These are phyloP conservation scores for Chrosomus eos DNA, from an alignment of 2,797 vertebrate species.

Conservation along the genomic window DNA sequence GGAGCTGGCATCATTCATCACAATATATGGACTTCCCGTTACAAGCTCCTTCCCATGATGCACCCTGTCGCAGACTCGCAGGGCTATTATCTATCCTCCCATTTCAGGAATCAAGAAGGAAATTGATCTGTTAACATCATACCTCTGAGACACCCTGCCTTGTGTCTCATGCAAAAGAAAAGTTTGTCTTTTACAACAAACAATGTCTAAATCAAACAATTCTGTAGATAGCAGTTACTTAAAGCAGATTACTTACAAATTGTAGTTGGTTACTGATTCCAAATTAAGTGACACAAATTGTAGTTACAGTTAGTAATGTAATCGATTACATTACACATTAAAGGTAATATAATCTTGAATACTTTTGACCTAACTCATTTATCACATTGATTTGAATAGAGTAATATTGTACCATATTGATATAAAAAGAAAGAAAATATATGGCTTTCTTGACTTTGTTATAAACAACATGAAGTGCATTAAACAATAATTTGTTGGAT, in stretches of 20 bases:
- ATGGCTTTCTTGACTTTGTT: too few species aligned
- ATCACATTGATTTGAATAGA: too few species aligned
- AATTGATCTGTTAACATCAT: constrained; percentile 24
- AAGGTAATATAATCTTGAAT: too few species aligned
- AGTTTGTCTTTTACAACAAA: not conserved
- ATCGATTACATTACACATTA: too few species aligned
- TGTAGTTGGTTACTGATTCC: too few species aligned
- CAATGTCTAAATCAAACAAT: not conserved
- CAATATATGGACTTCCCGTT: constrained; percentile 44
- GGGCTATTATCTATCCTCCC: constrained; percentile 51
- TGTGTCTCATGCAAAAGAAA: not conserved
- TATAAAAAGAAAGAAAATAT: too few species aligned
- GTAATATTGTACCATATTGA: too few species aligned
- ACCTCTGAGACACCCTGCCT: not conserved
- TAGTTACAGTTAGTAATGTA: too few species aligned
- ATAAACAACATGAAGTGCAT: too few species aligned
- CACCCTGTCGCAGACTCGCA: constrained; percentile 39
- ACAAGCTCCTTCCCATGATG: constrained; percentile 42
- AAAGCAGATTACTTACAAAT: not conserved
- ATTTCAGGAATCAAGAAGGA: constrained; percentile 32
- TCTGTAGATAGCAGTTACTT: not conserved
- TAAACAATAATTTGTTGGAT: too few species aligned
- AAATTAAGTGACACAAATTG: too few species aligned
- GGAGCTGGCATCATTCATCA: constrained; percentile 57
- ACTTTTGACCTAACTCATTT: too few species aligned